phyloP scores from a whole-genome alignment of 2,113 vertebrate genomes.

The Cairina moschata region DNA sequence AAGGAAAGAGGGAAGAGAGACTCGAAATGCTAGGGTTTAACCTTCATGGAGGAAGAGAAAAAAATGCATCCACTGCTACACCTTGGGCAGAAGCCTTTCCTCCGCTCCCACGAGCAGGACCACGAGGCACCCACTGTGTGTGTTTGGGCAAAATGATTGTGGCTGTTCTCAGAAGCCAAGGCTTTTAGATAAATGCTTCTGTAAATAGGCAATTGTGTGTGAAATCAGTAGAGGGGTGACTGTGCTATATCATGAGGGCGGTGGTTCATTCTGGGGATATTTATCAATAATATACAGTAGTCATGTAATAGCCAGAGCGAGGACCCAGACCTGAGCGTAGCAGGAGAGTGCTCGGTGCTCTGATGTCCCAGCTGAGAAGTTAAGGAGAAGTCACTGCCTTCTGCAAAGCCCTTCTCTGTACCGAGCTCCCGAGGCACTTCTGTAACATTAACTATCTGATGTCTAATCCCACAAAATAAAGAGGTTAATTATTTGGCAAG shows the following conservation, averaged over 20 bases:
- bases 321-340: accelerated
- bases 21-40: background rate
- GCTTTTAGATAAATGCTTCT: background rate
- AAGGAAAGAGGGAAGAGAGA: slow-evolving; percentile 1
- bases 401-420: accelerated
- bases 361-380: background rate
- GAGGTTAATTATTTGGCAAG: background rate
- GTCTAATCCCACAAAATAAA: background rate
- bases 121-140: background rate
- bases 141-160: no score
- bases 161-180: background rate
- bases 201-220: background rate
- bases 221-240: accelerated
- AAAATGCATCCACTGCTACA: background rate
- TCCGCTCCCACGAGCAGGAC: background rate
- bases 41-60: background rate
- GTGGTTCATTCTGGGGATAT: accelerated
- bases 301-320: accelerated
- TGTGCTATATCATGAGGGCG: background rate
- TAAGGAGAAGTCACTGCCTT: accelerated
- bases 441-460: accelerated
- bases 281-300: no score
- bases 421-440: background rate
- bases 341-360: accelerated
- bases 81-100: background rate